phyloP scores from a whole-genome alignment of 2,797 vertebrate species.

The Girardinus metallicus region DNA sequence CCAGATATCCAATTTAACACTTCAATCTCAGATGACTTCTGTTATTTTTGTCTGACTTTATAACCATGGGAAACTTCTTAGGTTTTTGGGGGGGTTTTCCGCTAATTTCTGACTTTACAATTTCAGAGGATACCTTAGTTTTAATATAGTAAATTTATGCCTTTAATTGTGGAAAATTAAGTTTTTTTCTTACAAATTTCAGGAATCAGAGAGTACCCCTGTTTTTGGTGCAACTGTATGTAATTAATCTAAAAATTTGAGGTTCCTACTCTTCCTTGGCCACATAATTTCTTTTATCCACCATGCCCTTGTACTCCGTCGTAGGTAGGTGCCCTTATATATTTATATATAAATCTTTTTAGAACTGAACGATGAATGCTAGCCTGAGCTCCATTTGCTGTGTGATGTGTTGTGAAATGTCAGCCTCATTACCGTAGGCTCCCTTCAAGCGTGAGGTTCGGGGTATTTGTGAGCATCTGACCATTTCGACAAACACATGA shows the following conservation, averaged over 20 bases:
- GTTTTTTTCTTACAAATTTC: not conserved
- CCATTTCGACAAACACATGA: constrained; percentile 1
- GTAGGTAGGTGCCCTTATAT: not conserved
- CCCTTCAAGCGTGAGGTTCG: not conserved
- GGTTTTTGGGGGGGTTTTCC: not conserved
- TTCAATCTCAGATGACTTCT: not conserved
- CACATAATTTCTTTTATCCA: not conserved
- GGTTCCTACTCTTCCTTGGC: not conserved
- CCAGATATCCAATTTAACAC: not conserved
- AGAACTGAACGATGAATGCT: not conserved
- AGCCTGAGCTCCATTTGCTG: not conserved
- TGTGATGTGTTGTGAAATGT: not conserved
- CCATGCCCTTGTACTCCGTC: not conserved
- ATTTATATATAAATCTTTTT: not conserved
- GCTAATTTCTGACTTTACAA: not conserved
- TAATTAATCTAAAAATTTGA: not conserved
- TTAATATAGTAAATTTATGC: not conserved
- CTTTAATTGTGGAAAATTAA: not conserved
- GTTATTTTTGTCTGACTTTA: not conserved
- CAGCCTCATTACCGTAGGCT: not conserved
- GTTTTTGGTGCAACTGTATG: not conserved
- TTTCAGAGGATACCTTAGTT: not conserved
- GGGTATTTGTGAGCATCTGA: not conserved
- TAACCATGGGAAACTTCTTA: no score
- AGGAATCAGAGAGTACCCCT: not conserved